Evolutionary conservation across 1,140 invertebrate genomes (phyloP), one percentile per base, ranked within the genome.

Genomic region (Chironomus striatipennis): DNA sequence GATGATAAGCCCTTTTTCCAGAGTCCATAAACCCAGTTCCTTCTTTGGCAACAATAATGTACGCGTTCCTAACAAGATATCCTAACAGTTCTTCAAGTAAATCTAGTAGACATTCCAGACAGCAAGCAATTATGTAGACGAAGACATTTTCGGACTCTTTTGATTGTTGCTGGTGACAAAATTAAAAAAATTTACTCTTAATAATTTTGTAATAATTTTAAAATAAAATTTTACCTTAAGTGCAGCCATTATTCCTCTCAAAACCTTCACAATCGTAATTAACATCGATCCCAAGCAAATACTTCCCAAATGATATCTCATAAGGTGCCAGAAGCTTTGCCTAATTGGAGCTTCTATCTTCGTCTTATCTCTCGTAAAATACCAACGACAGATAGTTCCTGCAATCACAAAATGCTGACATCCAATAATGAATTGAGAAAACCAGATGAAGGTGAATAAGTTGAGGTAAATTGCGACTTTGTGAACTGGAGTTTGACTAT

Each of bases 351-450:
- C 83, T 0, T 83, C 83, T 9, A 93, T 76, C 5, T 83, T 78
- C 6, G 80, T 83, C 80, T 93, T 93, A 74, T 92, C 85, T 77
- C 91, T 88, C 20, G 88, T 87, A 78, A 93, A 94, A 78, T 90
- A 94, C 91, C 92, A 94, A 9, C 83, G 84, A 0, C 89, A 85
- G 8, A 93, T 88, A 42, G 91, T 86, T 15, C 90, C 89, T 47
- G 90, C 90, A 67, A 93, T 88, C 0, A 92, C 85, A 81, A 93
- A 87, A 79, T 93, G 88, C 77, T 94, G 91, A 80, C 91, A 92
- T 20, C 90, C 90, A 43, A 91, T 81, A 65, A 90, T 86, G 79
- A 93, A 93, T 81, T 93, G 89, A 43, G 83, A 83, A n/a, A 89
- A 82, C 88, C 92, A 92, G 73, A 93, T 85, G 42, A 89, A 83